These are phyloP conservation scores for Dendronephthya gigantea DNA, from an alignment of 64 coral and sea anemone genomes.

Conservation along the genomic window DNA sequence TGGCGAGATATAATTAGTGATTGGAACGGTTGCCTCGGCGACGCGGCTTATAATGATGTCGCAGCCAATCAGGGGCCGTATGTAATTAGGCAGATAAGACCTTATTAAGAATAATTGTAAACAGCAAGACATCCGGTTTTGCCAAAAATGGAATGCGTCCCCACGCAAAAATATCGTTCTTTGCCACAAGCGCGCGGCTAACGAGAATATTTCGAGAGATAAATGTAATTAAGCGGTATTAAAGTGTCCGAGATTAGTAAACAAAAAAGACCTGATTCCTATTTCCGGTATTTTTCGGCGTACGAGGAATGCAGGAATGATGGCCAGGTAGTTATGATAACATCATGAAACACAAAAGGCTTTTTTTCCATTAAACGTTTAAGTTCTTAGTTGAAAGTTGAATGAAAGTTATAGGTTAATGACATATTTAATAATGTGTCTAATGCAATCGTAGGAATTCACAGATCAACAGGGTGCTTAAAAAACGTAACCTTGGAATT, in stretches of 20 bases:
- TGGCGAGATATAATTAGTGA: slow-evolving; percentile 3
- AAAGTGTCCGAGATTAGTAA: not conserved
- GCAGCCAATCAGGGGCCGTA: not conserved
- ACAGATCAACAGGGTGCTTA: no score
- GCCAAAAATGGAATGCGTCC: not conserved
- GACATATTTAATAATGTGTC: no score
- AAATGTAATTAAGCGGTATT: not conserved
- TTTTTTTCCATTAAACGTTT: no score
- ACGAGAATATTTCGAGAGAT: not conserved
- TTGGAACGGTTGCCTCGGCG: not conserved
- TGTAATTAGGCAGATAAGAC: slow-evolving; percentile 7
- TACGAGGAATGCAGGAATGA: not conserved
- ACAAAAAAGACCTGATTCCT: not conserved
- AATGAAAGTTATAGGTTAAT: no score
- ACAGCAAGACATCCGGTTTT: not conserved
- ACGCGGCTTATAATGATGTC: slow-evolving; percentile 6
- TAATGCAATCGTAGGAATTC: no score
- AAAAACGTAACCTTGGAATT: no score
- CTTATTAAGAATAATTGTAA: slow-evolving; percentile 9
- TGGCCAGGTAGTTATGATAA: not conserved
- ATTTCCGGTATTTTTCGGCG: not conserved
- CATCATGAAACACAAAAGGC: not conserved
- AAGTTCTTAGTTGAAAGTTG: no score
- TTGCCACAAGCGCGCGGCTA: not conserved
- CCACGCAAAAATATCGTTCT: not conserved